These are phyloP conservation scores for Penaeus chinensis DNA, from an alignment of 1,140 invertebrate genomes.

Conservation along the genomic window DNA sequence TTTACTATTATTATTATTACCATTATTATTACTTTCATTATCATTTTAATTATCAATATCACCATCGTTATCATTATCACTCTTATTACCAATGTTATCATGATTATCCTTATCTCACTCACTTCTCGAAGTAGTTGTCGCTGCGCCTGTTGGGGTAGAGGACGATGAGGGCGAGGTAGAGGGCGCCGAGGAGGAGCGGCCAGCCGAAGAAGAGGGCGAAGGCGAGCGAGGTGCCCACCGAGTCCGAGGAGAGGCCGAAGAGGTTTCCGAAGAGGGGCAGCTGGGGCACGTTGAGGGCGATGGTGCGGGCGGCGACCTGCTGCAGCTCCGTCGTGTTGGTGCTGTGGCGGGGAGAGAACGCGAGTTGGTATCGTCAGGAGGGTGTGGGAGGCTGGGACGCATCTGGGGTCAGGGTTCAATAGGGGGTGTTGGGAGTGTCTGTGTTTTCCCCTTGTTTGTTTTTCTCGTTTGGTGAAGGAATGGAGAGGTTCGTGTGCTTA, in stretches of 20 bases:
- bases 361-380: too few relatives aligned
- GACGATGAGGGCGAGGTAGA: constrained; percentile 44
- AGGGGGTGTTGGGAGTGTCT: too few relatives aligned
- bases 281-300: constrained; percentile 6
- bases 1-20: too few relatives aligned
- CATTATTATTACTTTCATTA: too few relatives aligned
- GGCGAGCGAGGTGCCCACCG: background rate
- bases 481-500: too few relatives aligned
- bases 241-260: background rate
- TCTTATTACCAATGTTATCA: too few relatives aligned
- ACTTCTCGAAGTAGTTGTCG: constrained; percentile 46
- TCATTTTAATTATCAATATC: too few relatives aligned
- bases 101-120: background rate
- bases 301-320: background rate
- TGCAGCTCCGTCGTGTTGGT: background rate
- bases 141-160: constrained; percentile 41
- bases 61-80: too few relatives aligned
- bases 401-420: too few relatives aligned
- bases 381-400: too few relatives aligned
- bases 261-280: background rate
- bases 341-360: background rate
- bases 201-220: constrained; percentile 38
- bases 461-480: too few relatives aligned
- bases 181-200: constrained; percentile 30
- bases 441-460: too few relatives aligned